Conservation (phyloP, 2,888 invertebrate species). For the Troilus luridus region DNA sequence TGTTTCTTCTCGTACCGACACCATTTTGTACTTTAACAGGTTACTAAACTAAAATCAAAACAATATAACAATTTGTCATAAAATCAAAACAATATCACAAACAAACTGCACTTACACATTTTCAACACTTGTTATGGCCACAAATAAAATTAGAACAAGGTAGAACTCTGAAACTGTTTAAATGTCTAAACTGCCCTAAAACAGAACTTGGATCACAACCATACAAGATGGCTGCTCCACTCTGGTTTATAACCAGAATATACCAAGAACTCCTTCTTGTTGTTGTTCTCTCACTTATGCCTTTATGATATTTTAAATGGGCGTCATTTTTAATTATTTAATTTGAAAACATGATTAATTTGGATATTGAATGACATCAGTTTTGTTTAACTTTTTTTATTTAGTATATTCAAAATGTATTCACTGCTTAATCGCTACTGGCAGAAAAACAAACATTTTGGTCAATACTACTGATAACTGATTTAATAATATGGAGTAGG, state of each 20-base stretch:
- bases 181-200: background rate
- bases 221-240: conserved; percentile 31
- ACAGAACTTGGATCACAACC: background rate
- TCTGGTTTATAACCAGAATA: conserved; percentile 34
- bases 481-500: background rate
- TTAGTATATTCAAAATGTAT: background rate
- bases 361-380: background rate
- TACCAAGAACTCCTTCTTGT: conserved; percentile 41
- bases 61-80: too few species aligned
- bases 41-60: background rate
- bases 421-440: background rate
- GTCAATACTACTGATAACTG: background rate
- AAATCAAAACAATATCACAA: background rate
- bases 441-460: background rate
- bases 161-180: background rate
- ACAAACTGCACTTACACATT: background rate
- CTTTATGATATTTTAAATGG: background rate
- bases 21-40: background rate
- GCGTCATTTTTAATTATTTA: background rate
- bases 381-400: background rate
- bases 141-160: background rate
- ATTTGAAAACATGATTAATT: background rate
- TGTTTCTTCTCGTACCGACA: conserved; percentile 1
- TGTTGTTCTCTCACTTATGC: background rate
- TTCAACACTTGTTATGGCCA: background rate